Evolutionary conservation across 92 coral and sea anemone genomes (phyloP), one percentile per base, ranked within the genome.

Genomic region (Hydrozoanthus gracilis): DNA sequence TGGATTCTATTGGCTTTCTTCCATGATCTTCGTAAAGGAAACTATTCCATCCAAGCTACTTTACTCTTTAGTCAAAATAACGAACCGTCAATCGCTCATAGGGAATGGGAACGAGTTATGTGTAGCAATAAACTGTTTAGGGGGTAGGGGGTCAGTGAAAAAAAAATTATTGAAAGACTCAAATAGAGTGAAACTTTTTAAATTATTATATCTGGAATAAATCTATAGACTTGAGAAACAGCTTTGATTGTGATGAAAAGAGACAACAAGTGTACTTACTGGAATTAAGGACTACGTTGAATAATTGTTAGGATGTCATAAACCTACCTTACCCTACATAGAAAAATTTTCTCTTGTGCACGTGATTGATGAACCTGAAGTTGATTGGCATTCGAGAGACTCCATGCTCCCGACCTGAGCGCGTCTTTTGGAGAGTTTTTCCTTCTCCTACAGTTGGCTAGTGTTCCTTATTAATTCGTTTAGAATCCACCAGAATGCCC

Each of bases 41-140:
- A 27, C n/a, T n/a, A n/a, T n/a, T n/a, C n/a, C n/a, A n/a, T n/a
- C n/a, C n/a, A n/a, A n/a, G n/a, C n/a, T n/a, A n/a, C n/a, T n/a
- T n/a, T n/a, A n/a, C n/a, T n/a, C 39, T 27, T 27, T 27, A 27
- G 39, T 27, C 39, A 27, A 27, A 27, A 27, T 27, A 54, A 7
- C 46, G 17, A 51, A 51, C 16, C 0, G 4, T 18, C 46, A 45
- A 17, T 70, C 11, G 60, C 5, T 27, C 9, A 27, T 68, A 7
- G 73, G 35, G 85, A 80, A 49, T 80, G 85, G 85, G 65, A 64
- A 80, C 85, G 85, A 80, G 85, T 65, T 49, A 44, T 5, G 18
- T 14, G 0, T 47, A 13, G 65, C 10, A 46, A 49, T 2, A 5
- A 5, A 27, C 39, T 47, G 2, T 44, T n/a, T 8, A 14, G 4